phyloP scores from a whole-genome alignment of 2,113 vertebrate species.

The Cricetomys ansorgei region DNA sequence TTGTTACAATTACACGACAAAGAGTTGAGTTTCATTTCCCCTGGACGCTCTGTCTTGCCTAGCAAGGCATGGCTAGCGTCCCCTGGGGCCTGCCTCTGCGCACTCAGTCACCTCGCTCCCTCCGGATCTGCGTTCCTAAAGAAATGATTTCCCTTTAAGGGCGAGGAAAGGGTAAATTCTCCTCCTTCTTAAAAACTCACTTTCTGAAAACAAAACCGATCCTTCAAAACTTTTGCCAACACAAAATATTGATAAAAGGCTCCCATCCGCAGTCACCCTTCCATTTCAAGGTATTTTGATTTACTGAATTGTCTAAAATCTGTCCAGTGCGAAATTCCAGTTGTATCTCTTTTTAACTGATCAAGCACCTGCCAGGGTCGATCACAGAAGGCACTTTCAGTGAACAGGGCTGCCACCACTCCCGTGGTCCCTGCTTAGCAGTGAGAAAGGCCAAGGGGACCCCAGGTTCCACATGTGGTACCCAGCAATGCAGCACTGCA shows the following conservation, averaged over 20 bases:
- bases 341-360: background rate
- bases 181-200: slow-evolving; percentile 38
- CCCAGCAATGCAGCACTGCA: slow-evolving; percentile 80
- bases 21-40: background rate
- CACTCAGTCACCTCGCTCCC: background rate
- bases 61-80: background rate
- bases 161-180: background rate
- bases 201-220: slow-evolving; percentile 51
- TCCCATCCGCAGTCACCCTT: slow-evolving; percentile 6
- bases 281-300: slow-evolving; percentile 35
- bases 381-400: background rate
- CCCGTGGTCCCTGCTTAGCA: background rate
- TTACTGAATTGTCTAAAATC: background rate
- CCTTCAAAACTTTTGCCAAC: slow-evolving; percentile 12
- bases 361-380: background rate
- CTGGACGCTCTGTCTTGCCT: background rate
- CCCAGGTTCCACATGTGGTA: slow-evolving; percentile 67
- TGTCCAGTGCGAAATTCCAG: background rate
- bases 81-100: background rate
- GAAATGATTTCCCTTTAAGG: slow-evolving; percentile 41
- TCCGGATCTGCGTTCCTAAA: background rate
- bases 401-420: background rate
- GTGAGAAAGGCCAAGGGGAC: slow-evolving; percentile 8
- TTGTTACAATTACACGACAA: background rate
- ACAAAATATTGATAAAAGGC: background rate